phyloP scores from a whole-genome alignment of 2,113 vertebrate genomes.

The Oryzias javanicus region DNA sequence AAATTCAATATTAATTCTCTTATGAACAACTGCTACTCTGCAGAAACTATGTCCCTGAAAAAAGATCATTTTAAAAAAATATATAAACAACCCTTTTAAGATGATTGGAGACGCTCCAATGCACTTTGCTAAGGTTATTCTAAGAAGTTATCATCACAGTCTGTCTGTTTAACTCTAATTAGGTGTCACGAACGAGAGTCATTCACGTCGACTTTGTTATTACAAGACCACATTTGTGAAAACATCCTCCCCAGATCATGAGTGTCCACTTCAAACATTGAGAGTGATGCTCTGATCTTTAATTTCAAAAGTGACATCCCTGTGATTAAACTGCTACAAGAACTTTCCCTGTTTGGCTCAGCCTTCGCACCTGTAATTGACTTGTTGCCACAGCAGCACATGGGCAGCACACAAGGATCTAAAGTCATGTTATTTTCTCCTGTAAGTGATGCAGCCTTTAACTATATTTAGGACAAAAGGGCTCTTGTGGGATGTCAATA shows the following conservation, averaged over 20 bases:
- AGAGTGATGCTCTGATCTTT: constrained; percentile 26
- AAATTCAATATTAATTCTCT: too few species aligned
- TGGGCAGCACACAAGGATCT: constrained; percentile 52
- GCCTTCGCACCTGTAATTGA: constrained; percentile 61
- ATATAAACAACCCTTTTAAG: too few species aligned
- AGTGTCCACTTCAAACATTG: constrained; percentile 48
- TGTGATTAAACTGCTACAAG: constrained; percentile 45
- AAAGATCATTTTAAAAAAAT: too few species aligned
- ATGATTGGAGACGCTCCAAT: neutral
- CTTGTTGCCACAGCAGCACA: constrained; percentile 59
- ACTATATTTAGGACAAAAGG: constrained; percentile 59
- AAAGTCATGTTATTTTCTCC: constrained; percentile 59
- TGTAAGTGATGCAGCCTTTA: constrained; percentile 44
- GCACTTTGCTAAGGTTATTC: neutral
- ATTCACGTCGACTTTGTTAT: constrained; percentile 53
- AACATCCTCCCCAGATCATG: constrained; percentile 27
- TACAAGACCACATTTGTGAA: constrained; percentile 43
- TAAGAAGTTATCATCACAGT: constrained; percentile 5
- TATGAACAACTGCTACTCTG: too few species aligned
- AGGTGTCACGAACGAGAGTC: constrained; percentile 22
- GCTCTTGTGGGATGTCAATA: constrained; percentile 49
- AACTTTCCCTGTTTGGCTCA: constrained; percentile 32
- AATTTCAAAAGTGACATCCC: constrained; percentile 52
- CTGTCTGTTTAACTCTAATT: constrained; percentile 46
- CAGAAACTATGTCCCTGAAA: too few species aligned